Evolutionary conservation across 1,140 invertebrate genomes (phyloP).

Genomic region (Heliothis subflexa): DNA sequence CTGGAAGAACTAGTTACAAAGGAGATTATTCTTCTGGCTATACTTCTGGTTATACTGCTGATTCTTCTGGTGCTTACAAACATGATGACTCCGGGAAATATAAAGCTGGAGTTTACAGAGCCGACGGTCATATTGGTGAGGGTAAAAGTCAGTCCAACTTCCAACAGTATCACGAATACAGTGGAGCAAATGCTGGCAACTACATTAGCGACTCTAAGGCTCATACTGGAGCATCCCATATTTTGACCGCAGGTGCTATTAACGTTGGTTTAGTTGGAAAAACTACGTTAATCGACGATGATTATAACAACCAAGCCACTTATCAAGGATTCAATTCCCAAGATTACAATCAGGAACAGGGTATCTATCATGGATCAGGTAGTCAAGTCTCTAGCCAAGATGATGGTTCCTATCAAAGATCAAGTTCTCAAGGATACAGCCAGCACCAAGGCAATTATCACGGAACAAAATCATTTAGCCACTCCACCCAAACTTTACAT

Average conservation of each 20-base stretch:
- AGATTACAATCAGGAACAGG: constrained; percentile 53
- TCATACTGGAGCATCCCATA: constrained; percentile 75
- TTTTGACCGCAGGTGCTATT: constrained; percentile 81
- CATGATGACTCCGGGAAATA: constrained; percentile 67
- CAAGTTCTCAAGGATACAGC: constrained; percentile 21
- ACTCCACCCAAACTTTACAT: constrained; percentile 55
- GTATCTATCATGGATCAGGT: constrained; percentile 43
- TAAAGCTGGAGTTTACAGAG: constrained; percentile 59
- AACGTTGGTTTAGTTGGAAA: constrained; percentile 84
- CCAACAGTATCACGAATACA: constrained; percentile 58
- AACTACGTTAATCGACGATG: constrained; percentile 79
- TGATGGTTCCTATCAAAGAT: constrained; percentile 63
- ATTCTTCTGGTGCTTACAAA: constrained; percentile 69
- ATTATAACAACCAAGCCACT: constrained; percentile 65
- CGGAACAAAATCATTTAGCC: constrained; percentile 49
- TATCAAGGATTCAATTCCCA: constrained; percentile 53
- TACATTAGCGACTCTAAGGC: constrained; percentile 68
- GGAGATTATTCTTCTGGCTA: constrained; percentile 51
- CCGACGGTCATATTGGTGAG: constrained; percentile 59
- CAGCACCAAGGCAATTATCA: constrained; percentile 65
- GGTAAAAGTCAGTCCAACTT: constrained; percentile 44
- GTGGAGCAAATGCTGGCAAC: constrained; percentile 64
- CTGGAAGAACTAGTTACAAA: constrained; percentile 33
- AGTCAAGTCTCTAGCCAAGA: constrained; percentile 44
- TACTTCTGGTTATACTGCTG: constrained; percentile 60